These are phyloP conservation scores for Adineta ricciae DNA, from an alignment of 2,888 invertebrate genomes.

Conservation along the genomic window DNA sequence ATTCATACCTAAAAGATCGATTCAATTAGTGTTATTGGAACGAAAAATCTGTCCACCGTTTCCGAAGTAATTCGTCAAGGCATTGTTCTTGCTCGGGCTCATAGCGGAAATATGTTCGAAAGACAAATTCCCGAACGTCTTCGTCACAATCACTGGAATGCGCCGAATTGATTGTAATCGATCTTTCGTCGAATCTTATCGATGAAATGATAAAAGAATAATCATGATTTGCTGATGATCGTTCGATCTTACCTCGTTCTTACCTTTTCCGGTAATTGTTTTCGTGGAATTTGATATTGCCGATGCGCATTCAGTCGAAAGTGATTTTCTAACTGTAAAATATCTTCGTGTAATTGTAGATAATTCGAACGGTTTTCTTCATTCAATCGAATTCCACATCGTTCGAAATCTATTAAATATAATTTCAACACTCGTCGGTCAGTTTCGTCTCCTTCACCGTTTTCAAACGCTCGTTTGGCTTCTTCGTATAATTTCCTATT, in stretches of 20 bases:
- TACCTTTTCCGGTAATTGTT: background rate
- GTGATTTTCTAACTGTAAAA: conserved; percentile 25
- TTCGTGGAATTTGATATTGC: conserved; percentile 6
- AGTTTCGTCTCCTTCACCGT: conserved; percentile 21
- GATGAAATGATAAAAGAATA: background rate
- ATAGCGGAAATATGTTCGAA: conserved; percentile 21
- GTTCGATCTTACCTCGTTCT: background rate
- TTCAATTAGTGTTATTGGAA: background rate
- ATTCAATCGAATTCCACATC: conserved; percentile 26
- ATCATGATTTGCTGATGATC: background rate
- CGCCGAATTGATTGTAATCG: background rate
- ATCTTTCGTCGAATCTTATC: background rate
- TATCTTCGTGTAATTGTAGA: conserved; percentile 29
- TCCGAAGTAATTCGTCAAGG: conserved; percentile 9
- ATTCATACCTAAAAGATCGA: conserved; percentile 28
- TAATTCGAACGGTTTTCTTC: conserved; percentile 16
- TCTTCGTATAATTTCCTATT: conserved; percentile 27
- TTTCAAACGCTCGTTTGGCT: background rate
- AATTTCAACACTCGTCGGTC: conserved; percentile 25
- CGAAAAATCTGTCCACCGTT: background rate
- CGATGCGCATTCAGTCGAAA: conserved; percentile 31
- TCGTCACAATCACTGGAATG: conserved; percentile 29
- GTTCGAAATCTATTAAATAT: conserved; percentile 32
- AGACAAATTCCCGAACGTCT: conserved; percentile 25
- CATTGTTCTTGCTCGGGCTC: conserved; percentile 23